Percentiles rank a stretch among this genome's conserved stretches.
Evolutionary conservation across 2,113 vertebrate genomes (phyloP).

Genomic region (Cottus gobio): DNA sequence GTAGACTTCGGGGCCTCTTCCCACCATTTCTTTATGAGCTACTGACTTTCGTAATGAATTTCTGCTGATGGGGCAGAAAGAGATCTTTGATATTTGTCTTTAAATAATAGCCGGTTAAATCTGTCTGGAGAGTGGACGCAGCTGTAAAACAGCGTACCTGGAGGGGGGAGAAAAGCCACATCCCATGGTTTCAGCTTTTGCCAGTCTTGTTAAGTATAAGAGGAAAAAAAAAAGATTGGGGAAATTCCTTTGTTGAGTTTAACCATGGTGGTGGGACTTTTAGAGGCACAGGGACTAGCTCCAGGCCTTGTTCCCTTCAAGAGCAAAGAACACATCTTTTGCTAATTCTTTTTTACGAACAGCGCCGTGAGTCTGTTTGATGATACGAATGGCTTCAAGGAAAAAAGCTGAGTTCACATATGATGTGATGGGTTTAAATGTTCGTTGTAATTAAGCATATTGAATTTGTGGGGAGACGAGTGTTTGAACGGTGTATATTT

Average conservation of each 20-base stretch:
- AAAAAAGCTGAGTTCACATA: constrained; percentile 41
- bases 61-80: constrained; percentile 67
- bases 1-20: constrained; percentile 41
- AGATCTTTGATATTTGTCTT: constrained; percentile 77
- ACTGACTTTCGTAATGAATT: constrained; percentile 57
- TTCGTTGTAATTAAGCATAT: constrained; percentile 61
- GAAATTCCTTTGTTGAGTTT: constrained; percentile 50
- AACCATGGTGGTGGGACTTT: constrained; percentile 47
- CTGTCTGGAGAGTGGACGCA: constrained; percentile 55
- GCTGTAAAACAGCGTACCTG: constrained; percentile 61
- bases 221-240: constrained; percentile 42
- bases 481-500: constrained; percentile 40
- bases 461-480: constrained; percentile 33
- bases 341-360: constrained; percentile 44
- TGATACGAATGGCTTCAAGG: constrained; percentile 48
- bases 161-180: constrained; percentile 49
- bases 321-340: constrained; percentile 52
- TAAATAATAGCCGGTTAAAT: constrained; percentile 64
- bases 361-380: constrained; percentile 28
- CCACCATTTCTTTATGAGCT: constrained; percentile 65
- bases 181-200: constrained; percentile 69
- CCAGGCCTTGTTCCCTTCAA: constrained; percentile 44
- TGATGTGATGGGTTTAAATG: constrained; percentile 49
- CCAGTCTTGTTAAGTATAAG: constrained; percentile 62
- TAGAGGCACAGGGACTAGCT: constrained; percentile 26